phyloP scores from a whole-genome alignment of 2,797 vertebrate genomes.

The Gymnothorax javanicus region DNA sequence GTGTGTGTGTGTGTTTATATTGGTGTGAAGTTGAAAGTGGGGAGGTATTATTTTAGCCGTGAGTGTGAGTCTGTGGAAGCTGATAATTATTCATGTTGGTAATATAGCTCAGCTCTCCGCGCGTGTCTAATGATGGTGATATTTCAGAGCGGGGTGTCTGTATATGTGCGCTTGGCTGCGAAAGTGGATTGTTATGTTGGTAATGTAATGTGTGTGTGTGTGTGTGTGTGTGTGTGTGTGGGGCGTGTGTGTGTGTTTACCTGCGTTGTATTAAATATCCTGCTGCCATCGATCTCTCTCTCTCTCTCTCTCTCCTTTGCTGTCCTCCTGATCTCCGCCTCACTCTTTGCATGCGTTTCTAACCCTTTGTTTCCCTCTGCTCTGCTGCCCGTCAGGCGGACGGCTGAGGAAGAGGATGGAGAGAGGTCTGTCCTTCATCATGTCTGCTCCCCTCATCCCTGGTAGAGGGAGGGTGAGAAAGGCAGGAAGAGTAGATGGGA shows the following conservation, averaged over 20 bases:
- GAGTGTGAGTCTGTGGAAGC: neutral
- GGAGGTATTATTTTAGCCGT: too few relatives aligned
- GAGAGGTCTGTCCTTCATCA: slow-evolving; percentile 91
- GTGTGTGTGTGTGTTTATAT: neutral
- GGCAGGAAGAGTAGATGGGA: neutral
- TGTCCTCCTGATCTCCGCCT: slow-evolving; percentile 45
- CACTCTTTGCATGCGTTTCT: slow-evolving; percentile 74
- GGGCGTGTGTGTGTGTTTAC: slow-evolving; percentile 14
- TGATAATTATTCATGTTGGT: neutral
- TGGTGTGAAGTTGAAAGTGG: neutral
- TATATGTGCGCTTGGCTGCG: slow-evolving; percentile 41
- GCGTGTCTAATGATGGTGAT: neutral
- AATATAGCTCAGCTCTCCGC: neutral
- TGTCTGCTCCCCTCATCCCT: slow-evolving; percentile 54
- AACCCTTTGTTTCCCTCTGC: slow-evolving; percentile 87
- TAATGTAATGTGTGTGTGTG: neutral
- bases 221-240: slow-evolving; percentile 11
- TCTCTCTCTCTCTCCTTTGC: neutral
- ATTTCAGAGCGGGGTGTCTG: neutral
- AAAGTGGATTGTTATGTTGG: slow-evolving; percentile 21
- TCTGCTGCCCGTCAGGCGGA: slow-evolving; percentile 91
- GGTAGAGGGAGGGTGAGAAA: slow-evolving; percentile 38
- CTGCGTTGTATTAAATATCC: neutral
- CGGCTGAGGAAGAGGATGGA: slow-evolving; percentile 89
- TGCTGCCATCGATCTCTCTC: neutral